phyloP scores from a whole-genome alignment of 2,113 vertebrate genomes.

The Cottus gobio region DNA sequence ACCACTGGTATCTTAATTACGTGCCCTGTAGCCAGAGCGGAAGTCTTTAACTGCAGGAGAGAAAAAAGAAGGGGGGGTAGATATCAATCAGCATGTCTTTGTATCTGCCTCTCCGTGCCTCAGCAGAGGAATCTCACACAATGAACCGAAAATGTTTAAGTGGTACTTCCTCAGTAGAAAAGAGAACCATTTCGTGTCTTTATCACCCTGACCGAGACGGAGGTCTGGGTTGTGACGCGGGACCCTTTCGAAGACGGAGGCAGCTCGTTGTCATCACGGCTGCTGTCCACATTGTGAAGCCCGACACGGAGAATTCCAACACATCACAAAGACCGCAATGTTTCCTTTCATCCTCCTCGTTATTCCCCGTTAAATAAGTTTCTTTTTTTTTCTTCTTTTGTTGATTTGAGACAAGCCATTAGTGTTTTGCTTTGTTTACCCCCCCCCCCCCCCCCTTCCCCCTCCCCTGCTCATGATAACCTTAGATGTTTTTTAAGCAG shows the following conservation, averaged over 20 bases:
- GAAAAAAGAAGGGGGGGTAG: slow-evolving; percentile 23
- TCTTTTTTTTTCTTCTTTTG: slow-evolving; percentile 68
- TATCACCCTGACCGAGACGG: slow-evolving; percentile 28
- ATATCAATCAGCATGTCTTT: slow-evolving; percentile 57
- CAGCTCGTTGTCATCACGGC: slow-evolving; percentile 38
- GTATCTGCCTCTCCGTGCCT: slow-evolving; percentile 24
- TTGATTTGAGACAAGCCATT: slow-evolving; percentile 77
- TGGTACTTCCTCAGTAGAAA: slow-evolving; percentile 40
- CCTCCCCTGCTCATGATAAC: slow-evolving; percentile 60
- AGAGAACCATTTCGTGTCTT: slow-evolving; percentile 35
- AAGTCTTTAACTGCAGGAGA: slow-evolving; percentile 25
- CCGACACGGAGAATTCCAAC: slow-evolving; percentile 30
- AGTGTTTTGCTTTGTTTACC: slow-evolving; percentile 77
- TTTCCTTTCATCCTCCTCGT: slow-evolving; percentile 74
- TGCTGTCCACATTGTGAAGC: slow-evolving; percentile 45
- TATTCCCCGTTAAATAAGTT: slow-evolving; percentile 69
- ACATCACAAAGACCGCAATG: slow-evolving; percentile 30
- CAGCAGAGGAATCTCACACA: slow-evolving; percentile 27
- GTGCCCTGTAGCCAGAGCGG: slow-evolving; percentile 37
- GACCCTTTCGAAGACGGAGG: slow-evolving; percentile 49
- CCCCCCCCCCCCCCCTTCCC: slow-evolving; percentile 21
- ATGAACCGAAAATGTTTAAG: slow-evolving; percentile 52
- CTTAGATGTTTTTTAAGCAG: slow-evolving; percentile 75
- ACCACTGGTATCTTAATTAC: slow-evolving; percentile 60
- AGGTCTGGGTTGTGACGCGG: slow-evolving; percentile 49